A percentile compares a stretch with the other conserved stretches of the same genome.
Evolutionary conservation across 2,797 vertebrate species (phyloP).

Genomic region (Eleutherodactylus coqui): DNA sequence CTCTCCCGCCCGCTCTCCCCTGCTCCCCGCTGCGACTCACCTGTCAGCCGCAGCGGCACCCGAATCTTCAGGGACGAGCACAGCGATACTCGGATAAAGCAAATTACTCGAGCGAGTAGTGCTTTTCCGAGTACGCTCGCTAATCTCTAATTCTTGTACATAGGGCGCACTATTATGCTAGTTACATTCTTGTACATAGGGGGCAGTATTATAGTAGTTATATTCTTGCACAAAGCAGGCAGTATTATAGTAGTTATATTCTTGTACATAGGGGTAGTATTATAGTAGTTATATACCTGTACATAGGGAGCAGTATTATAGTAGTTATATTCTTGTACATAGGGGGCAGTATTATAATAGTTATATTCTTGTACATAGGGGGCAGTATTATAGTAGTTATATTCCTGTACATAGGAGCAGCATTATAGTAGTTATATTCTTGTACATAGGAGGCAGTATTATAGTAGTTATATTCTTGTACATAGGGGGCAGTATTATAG

Average conservation of each 20-base stretch:
- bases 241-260: no score
- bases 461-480: background rate
- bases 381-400: conserved; percentile 1
- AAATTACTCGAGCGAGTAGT: no score
- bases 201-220: no score
- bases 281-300: conserved; percentile 4
- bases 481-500: background rate
- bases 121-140: no score
- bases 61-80: no score
- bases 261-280: background rate
- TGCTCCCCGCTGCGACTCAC: no score
- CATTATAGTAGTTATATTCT: background rate
- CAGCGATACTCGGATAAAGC: no score
- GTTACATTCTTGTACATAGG: no score
- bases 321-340: conserved; percentile 8
- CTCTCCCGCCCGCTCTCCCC: no score
- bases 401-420: background rate
- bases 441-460: background rate
- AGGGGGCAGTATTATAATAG: background rate
- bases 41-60: no score
- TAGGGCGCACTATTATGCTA: no score
- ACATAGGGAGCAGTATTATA: background rate
- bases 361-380: conserved; percentile 2
- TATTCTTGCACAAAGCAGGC: background rate
- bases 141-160: no score